phyloP scores from a whole-genome alignment of 64 coral and sea anemone species.

The Platygyra sinensis region DNA sequence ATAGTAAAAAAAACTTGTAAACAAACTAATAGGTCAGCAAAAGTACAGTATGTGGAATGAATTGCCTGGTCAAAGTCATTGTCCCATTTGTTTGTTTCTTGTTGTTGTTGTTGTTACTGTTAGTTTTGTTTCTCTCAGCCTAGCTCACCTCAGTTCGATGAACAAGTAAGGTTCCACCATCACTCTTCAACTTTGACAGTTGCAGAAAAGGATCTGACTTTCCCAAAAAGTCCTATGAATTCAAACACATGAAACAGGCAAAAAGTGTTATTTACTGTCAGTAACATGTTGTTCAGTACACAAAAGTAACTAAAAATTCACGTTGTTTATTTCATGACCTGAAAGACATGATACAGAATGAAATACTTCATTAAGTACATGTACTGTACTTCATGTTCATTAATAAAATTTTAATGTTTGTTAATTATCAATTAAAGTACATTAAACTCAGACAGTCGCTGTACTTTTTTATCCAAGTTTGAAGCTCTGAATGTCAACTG shows the following conservation, averaged over 20 bases:
- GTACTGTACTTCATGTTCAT: neutral
- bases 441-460: too few species aligned
- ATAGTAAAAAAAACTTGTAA: too few species aligned
- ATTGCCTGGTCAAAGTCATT: too few species aligned
- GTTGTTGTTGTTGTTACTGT: too few species aligned
- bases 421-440: neutral
- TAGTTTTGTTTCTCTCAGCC: neutral
- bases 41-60: too few species aligned
- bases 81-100: too few species aligned
- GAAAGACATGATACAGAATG: too few species aligned
- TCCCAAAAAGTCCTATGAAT: conserved; percentile 84
- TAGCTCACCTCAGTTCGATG: conserved; percentile 87
- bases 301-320: neutral
- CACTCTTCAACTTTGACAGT: conserved; percentile 69
- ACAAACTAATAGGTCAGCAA: too few species aligned
- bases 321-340: neutral
- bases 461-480: conserved; percentile 90
- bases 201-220: conserved; percentile 94
- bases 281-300: too few species aligned
- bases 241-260: neutral
- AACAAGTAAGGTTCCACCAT: conserved; percentile 78
- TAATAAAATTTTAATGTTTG: neutral
- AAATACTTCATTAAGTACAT: too few species aligned
- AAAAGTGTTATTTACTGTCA: too few species aligned
- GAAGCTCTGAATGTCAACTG: conserved; percentile 75